phyloP scores from a whole-genome alignment of 1,140 invertebrate genomes.

The Globodera rostochiensis region DNA sequence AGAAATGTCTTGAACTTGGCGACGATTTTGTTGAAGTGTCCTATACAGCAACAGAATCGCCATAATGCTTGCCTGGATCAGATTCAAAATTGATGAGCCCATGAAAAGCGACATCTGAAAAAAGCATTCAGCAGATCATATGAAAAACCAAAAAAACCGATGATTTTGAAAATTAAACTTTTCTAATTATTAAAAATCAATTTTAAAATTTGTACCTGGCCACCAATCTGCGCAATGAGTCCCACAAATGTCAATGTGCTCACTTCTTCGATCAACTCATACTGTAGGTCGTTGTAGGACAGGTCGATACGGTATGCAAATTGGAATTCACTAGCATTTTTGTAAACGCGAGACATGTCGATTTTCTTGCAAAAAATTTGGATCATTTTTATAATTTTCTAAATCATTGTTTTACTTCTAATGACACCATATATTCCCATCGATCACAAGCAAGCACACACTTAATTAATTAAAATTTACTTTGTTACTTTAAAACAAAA shows the following conservation, averaged over 20 bases:
- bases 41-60: conserved; percentile 25
- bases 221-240: conserved; percentile 38
- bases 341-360: conserved; percentile 19
- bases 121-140: too few species aligned
- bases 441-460: conserved; percentile 40
- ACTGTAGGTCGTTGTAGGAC: conserved; percentile 45
- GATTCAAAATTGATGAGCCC: conserved; percentile 38
- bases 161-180: too few species aligned
- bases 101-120: conserved; percentile 39
- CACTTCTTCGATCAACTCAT: conserved; percentile 44
- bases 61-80: conserved; percentile 41
- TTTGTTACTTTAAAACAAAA: too few species aligned
- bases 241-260: conserved; percentile 30
- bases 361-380: conserved; percentile 26
- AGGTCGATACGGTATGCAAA: conserved; percentile 38
- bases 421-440: conserved; percentile 36
- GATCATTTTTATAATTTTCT: not conserved
- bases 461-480: not conserved
- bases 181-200: too few species aligned
- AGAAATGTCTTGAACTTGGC: too few species aligned
- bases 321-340: conserved; percentile 1
- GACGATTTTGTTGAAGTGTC: not conserved
- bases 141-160: too few species aligned
- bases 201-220: conserved; percentile 20
- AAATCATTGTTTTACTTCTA: conserved; percentile 13